A percentile compares a stretch with the other conserved stretches of the same genome.
Conservation (phyloP, 2,888 invertebrate species). For the Diogma glabrata region DNA sequence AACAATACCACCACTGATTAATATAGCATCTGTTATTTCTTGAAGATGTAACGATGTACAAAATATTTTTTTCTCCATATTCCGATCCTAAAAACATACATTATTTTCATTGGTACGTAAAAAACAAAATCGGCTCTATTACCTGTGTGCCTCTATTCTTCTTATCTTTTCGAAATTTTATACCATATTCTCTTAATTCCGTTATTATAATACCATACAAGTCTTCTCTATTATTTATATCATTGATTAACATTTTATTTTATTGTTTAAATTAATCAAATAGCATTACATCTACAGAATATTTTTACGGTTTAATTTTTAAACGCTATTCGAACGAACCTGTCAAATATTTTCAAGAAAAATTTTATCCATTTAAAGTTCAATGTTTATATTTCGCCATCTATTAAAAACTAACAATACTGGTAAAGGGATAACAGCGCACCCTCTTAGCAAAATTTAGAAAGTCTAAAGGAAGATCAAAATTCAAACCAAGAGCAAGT, state of each 20-base stretch:
- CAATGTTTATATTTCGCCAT: no score
- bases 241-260: constrained; percentile 46
- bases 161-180: constrained; percentile 60
- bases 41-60: constrained; percentile 41
- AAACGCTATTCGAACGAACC: no score
- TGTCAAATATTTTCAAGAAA: no score
- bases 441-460: no score
- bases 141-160: constrained; percentile 38
- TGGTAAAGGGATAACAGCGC: no score
- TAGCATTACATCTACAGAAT: no score
- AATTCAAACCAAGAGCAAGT: no score
- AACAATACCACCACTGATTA: constrained; percentile 56
- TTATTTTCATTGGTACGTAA: background rate
- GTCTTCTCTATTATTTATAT: constrained; percentile 43
- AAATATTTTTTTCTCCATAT: constrained; percentile 37
- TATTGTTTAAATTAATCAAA: no score
- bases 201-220: constrained; percentile 45
- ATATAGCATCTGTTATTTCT: constrained; percentile 43
- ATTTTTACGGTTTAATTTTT: no score
- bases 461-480: no score
- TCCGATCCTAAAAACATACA: constrained; percentile 18
- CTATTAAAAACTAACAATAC: no score
- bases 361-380: no score
- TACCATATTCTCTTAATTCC: constrained; percentile 55
- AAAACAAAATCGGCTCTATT: background rate